Percentiles rank a stretch among this genome's conserved stretches.
Evolutionary conservation across 2,113 vertebrate species (phyloP).

Genomic region (Fregata magnificens): DNA sequence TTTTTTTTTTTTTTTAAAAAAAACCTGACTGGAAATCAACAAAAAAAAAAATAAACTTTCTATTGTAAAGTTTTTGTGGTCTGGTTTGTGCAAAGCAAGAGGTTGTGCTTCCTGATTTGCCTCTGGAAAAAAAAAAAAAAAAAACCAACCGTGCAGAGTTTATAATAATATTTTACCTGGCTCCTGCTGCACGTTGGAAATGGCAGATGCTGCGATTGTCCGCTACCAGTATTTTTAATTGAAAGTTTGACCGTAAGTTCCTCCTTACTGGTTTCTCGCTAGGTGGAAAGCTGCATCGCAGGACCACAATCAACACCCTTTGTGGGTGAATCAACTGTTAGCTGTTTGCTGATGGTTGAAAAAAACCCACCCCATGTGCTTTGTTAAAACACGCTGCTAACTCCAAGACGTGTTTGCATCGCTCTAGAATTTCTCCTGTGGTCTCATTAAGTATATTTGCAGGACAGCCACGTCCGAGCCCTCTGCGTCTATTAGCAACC

Average conservation of each 20-base stretch:
- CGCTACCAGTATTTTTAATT: background rate
- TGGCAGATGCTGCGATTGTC: background rate
- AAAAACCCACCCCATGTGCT: background rate
- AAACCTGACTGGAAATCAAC: slow-evolving; percentile 87
- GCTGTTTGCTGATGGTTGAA: slow-evolving; percentile 19
- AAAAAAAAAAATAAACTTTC: slow-evolving; percentile 93
- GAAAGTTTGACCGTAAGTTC: slow-evolving; percentile 45
- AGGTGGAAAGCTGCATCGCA: slow-evolving; percentile 45
- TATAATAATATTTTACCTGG: slow-evolving; percentile 49
- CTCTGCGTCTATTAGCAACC: slow-evolving; percentile 4
- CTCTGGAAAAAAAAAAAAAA: background rate
- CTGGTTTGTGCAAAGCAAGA: slow-evolving; percentile 69
- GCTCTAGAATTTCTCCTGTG: slow-evolving; percentile 34
- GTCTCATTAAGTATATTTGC: slow-evolving; percentile 43
- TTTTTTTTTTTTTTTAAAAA: slow-evolving; percentile 86
- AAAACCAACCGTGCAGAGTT: slow-evolving; percentile 13
- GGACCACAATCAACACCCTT: slow-evolving; percentile 42
- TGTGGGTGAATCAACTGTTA: slow-evolving; percentile 51
- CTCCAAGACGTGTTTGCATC: slow-evolving; percentile 42
- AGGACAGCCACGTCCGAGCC: slow-evolving; percentile 8
- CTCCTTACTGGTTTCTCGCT: slow-evolving; percentile 10
- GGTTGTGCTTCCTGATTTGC: slow-evolving; percentile 55
- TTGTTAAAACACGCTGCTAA: slow-evolving; percentile 52
- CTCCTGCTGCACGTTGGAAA: slow-evolving; percentile 7
- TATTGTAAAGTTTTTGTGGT: slow-evolving; percentile 86